phyloP scores from a whole-genome alignment of 2,888 invertebrate genomes.

The Asteroscopus sphinx region DNA sequence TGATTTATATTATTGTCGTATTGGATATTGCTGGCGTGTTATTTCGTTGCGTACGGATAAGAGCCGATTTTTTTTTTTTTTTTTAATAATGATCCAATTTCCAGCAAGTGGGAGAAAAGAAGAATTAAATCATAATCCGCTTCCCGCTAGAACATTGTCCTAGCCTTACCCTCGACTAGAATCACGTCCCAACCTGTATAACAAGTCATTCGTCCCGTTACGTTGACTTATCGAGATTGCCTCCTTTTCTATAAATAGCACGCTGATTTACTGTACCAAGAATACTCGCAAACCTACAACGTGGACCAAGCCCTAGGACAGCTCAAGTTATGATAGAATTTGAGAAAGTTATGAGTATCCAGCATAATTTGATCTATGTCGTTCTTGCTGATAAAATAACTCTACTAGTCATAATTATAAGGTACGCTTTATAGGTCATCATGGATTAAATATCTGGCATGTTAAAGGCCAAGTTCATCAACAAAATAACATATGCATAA shows the following conservation, averaged over 20 bases:
- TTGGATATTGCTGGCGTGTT: too few relatives aligned
- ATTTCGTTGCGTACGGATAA: too few relatives aligned
- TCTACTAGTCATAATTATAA: too few relatives aligned
- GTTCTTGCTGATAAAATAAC: not conserved
- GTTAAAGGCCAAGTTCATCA: too few relatives aligned
- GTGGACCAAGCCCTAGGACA: conserved; percentile 9
- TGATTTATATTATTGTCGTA: too few relatives aligned
- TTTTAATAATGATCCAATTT: too few relatives aligned
- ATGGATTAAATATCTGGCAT: too few relatives aligned
- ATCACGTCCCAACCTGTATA: conserved; percentile 35
- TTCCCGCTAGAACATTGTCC: conserved; percentile 2
- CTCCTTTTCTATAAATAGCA: conserved; percentile 44
- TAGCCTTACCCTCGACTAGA: conserved; percentile 7
- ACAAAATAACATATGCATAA: too few relatives aligned
- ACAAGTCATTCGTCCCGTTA: conserved; percentile 46
- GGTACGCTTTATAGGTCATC: too few relatives aligned
- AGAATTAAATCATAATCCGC: too few relatives aligned
- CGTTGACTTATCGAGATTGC: conserved; percentile 35
- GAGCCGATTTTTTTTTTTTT: too few relatives aligned
- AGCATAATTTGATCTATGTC: conserved; percentile 5
- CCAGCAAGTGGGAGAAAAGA: too few relatives aligned
- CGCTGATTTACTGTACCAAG: conserved; percentile 25
- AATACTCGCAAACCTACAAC: conserved; percentile 17
- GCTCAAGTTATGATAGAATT: not conserved
- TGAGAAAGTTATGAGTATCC: not conserved